Conservation (phyloP, 2,797 vertebrate genomes). For the Nannoperca obscura region DNA sequence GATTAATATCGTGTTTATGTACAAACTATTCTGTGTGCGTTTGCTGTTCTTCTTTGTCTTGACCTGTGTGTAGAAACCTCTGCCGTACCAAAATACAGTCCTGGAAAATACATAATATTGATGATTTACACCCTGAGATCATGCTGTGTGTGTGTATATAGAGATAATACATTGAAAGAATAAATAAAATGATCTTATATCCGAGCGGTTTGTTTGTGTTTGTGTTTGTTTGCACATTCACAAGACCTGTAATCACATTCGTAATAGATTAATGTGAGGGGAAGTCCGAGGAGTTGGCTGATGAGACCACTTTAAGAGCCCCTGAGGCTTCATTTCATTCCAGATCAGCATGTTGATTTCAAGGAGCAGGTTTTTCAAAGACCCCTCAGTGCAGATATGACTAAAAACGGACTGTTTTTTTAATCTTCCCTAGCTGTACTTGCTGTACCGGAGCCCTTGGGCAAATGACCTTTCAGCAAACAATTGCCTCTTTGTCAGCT, state of each 20-base stretch:
- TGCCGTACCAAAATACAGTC: conserved; percentile 6
- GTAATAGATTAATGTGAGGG: conserved; percentile 17
- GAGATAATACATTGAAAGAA: no score
- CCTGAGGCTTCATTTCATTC: conserved; percentile 31
- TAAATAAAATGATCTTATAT: conserved; percentile 48
- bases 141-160: conserved; percentile 60
- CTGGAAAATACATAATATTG: conserved; percentile 19
- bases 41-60: conserved; percentile 37
- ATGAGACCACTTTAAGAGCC: conserved; percentile 16
- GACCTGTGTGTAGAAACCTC: conserved; percentile 31
- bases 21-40: conserved; percentile 27
- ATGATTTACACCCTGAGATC: conserved; percentile 49
- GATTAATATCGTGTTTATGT: conserved; percentile 43
- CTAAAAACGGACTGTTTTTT: conserved; percentile 32
- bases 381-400: conserved; percentile 37
- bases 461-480: conserved; percentile 66
- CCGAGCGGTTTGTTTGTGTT: conserved; percentile 24
- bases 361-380: conserved; percentile 54
- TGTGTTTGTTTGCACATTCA: conserved; percentile 9
- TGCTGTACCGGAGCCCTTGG: conserved; percentile 41
- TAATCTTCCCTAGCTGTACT: conserved; percentile 52
- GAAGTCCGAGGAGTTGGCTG: not conserved
- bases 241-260: conserved; percentile 8
- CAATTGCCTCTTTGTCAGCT: conserved; percentile 77
- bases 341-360: conserved; percentile 52